A percentile compares a stretch with the other conserved stretches of the same genome.
phyloP scores from a whole-genome alignment of 2,797 vertebrate species.

The Mormyrus hasselquistii region DNA sequence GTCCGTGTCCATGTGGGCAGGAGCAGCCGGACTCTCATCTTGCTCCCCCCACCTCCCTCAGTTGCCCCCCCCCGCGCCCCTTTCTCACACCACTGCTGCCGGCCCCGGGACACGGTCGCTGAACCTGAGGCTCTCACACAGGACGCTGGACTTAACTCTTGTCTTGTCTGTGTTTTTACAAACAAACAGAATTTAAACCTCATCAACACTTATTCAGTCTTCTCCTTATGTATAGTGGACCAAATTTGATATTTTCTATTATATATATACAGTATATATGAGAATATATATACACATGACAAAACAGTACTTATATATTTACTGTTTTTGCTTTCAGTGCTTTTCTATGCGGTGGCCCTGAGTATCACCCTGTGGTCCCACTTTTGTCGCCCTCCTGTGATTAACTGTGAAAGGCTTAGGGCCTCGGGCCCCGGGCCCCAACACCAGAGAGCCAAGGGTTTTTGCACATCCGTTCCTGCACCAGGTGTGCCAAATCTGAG shows the following conservation, averaged over 20 bases:
- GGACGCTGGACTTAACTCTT: constrained; percentile 44
- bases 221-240: constrained; percentile 63
- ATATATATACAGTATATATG: constrained; percentile 51
- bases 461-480: not conserved
- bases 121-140: constrained; percentile 53
- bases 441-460: constrained; percentile 9
- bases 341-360: constrained; percentile 45
- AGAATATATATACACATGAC: constrained; percentile 46
- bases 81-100: constrained; percentile 73
- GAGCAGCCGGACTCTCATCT: not conserved
- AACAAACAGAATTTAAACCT: constrained; percentile 36
- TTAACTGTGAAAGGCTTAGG: constrained; percentile 57
- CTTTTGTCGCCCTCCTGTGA: constrained; percentile 55
- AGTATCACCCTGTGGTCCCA: constrained; percentile 53
- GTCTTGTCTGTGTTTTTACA: not conserved
- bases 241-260: constrained; percentile 71
- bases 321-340: constrained; percentile 47
- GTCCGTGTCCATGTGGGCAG: not conserved
- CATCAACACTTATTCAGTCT: constrained; percentile 47
- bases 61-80: constrained; percentile 54
- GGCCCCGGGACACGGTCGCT: constrained; percentile 60
- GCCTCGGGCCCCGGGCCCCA: constrained; percentile 25
- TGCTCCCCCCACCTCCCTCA: not conserved
- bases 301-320: constrained; percentile 41
- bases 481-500: constrained; percentile 1